Base-by-base conservation (phyloP, 2,888 invertebrate genomes). In the Nyleta sp. region DNA sequence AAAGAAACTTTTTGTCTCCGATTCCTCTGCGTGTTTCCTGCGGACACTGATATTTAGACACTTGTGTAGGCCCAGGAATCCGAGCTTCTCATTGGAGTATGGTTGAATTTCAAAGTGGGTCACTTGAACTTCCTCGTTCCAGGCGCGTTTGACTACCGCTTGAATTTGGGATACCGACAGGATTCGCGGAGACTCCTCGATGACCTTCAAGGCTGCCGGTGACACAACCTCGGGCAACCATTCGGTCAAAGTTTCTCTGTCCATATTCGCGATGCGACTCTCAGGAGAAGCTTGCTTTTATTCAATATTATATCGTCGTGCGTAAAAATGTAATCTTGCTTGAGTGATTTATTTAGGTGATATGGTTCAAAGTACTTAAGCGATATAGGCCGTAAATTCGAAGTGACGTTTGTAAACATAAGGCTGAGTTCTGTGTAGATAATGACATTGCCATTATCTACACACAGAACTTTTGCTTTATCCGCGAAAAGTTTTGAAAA, bases 1-100 rank as follows among this genome's bases (percentile, higher is more conserved):
- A 83, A 95, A 95, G 75, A 93, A 92, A 17, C 85, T 86, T 0
- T 91, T 40, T 0, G 22, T 76, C 13, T 83, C 55, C 0, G 22
- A 4, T 1, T 65, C 72, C 1, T 46, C 13, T 7, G 28, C 33
- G 6, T 20, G 50, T 24, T 65, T 78, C 1, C 44, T 77, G 11
- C 71, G 57, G 0, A 76, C 57, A 1, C 71, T 80, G 5, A 88
- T 80, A 4, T 42, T 59, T 0, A 89, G 73, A 13, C 80, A 82
- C 7, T 81, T 74, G 67, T 89, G 87, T 2, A 86, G 82, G 3
- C 87, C 86, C 0, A 89, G 83, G 52, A 81, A 86, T 17, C 89
- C 90, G 0, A 87, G 64, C 64, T 87, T 88, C 10, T 83, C 84
- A 0, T 85, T 81, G 10, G 85, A 84, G 62, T 86, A 89, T 0